A percentile compares a stretch with the other conserved stretches of the same genome.
Evolutionary conservation across 1,140 invertebrate species (phyloP).

Genomic region (Meloidogyne exigua): DNA sequence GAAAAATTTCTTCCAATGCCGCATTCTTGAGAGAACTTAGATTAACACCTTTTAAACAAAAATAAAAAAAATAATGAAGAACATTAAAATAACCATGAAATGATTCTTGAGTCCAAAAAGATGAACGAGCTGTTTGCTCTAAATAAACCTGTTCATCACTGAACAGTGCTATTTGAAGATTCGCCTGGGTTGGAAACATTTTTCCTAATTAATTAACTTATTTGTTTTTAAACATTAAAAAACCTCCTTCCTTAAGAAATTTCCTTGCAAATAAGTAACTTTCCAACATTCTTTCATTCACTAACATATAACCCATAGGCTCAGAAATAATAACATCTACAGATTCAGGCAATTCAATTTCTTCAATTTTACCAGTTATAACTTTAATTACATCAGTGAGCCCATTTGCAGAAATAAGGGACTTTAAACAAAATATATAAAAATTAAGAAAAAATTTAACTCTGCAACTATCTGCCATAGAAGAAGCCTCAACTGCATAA

Average conservation of each 20-base stretch:
- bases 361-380: conserved; percentile 96
- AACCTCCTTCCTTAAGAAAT: conserved; percentile 85
- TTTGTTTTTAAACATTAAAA: not conserved
- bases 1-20: conserved; percentile 94
- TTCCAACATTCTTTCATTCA: conserved; percentile 98
- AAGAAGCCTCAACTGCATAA: conserved; percentile 96
- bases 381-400: conserved; percentile 82
- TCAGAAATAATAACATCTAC: conserved; percentile 95
- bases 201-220: conserved; percentile 67
- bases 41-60: conserved; percentile 76
- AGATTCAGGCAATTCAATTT: conserved; percentile 87
- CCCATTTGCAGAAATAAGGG: conserved; percentile 84
- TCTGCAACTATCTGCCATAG: conserved; percentile 96
- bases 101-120: conserved; percentile 96
- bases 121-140: conserved; percentile 96
- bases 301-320: conserved; percentile 99
- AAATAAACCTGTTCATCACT: conserved; percentile 94
- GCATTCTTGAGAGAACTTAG: conserved; percentile 82
- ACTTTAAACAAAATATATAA: conserved; percentile 65
- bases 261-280: conserved; percentile 97
- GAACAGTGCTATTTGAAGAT: conserved; percentile 96
- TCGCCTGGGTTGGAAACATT: conserved; percentile 95
- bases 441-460: conserved; percentile 64
- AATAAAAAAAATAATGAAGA: not conserved
- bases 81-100: conserved; percentile 76